phyloP scores from a whole-genome alignment of 2,113 vertebrate genomes.

The Glaucidium brasilianum region DNA sequence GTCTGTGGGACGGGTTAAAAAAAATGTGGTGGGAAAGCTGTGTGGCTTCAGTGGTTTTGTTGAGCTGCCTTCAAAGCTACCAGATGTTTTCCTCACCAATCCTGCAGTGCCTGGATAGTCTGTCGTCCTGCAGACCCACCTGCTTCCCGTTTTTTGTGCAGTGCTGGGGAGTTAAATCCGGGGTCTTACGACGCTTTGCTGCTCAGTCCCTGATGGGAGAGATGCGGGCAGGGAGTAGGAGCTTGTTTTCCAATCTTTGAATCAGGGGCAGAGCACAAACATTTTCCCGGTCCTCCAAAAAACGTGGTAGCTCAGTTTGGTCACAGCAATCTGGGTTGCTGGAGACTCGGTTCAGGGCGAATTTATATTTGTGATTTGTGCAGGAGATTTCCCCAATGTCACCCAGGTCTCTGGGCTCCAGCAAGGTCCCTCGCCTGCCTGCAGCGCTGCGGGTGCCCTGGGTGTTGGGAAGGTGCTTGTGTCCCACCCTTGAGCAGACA shows the following conservation, averaged over 20 bases:
- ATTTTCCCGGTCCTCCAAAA: neutral
- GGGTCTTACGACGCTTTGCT: neutral
- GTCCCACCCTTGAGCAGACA: neutral
- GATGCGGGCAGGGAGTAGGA: neutral
- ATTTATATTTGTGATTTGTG: neutral
- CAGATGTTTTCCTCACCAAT: neutral
- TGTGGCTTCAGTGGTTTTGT: neutral
- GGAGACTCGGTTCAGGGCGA: neutral
- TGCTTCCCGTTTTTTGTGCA: no score
- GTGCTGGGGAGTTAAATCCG: no score
- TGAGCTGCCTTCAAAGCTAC: neutral
- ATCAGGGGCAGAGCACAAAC: neutral
- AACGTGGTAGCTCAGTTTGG: fast-evolving
- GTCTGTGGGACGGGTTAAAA: neutral
- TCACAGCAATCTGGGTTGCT: neutral
- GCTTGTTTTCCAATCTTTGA: neutral
- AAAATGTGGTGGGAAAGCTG: neutral
- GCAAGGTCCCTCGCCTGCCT: neutral
- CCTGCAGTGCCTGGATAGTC: neutral
- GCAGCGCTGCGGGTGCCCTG: fast-evolving
- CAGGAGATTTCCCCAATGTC: neutral
- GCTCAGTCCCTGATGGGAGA: neutral
- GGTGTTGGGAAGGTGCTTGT: neutral
- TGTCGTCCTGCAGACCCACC: fast-evolving
- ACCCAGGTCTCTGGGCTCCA: neutral